These are phyloP conservation scores for Calliphora vicina DNA, from an alignment of 1,140 invertebrate genomes.

Conservation along the genomic window DNA sequence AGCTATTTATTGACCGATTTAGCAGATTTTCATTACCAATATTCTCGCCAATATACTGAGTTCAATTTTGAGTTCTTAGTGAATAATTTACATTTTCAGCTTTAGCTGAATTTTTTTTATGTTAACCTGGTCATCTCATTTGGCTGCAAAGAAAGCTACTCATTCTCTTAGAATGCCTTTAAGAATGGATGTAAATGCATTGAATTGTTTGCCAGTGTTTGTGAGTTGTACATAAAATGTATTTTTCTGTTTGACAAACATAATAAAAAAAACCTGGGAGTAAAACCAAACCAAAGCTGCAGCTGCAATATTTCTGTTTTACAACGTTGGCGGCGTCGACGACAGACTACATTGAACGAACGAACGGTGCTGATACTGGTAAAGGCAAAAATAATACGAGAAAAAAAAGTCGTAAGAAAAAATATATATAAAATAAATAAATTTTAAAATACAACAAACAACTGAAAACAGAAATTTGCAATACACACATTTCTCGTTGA, in stretches of 20 bases:
- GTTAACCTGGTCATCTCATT: background rate
- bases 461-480: conserved; percentile 24
- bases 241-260: background rate
- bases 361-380: conserved; percentile 2
- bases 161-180: background rate
- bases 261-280: background rate
- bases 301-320: background rate
- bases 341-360: background rate
- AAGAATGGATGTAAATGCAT: background rate
- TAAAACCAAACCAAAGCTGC: background rate
- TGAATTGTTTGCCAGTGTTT: background rate
- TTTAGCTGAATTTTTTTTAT: background rate
- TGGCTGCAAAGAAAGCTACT: background rate
- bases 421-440: background rate
- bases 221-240: background rate
- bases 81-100: no score
- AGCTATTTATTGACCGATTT: no score
- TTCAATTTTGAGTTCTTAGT: no score
- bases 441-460: background rate
- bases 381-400: background rate
- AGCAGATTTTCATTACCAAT: no score
- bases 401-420: background rate
- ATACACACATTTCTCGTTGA: conserved; percentile 53
- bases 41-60: no score
- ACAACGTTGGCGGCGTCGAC: background rate